Evolutionary conservation across 2,797 vertebrate species (phyloP).

Genomic region (Pampus argenteus): DNA sequence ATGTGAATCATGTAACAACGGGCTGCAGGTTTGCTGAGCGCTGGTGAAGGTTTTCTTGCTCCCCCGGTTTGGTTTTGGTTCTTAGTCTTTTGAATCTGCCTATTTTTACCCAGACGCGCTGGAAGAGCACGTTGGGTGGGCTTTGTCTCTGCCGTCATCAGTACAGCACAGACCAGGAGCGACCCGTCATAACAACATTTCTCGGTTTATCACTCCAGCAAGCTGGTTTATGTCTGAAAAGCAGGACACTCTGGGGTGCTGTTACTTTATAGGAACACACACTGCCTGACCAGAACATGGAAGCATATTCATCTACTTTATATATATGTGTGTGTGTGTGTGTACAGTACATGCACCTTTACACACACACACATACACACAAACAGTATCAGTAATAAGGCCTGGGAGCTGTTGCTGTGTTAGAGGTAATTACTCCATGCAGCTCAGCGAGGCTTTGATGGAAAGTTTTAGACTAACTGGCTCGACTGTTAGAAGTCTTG

Average conservation of each 20-base stretch:
- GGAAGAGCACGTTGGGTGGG: conserved; percentile 64
- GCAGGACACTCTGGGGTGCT: conserved; percentile 55
- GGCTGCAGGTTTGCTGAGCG: not conserved
- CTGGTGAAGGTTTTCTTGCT: conserved; percentile 13
- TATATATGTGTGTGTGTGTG: no score
- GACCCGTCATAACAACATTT: conserved; percentile 70
- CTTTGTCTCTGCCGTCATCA: conserved; percentile 58
- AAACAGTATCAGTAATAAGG: conserved; percentile 74
- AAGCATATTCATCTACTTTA: conserved; percentile 44
- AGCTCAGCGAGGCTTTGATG: conserved; percentile 75
- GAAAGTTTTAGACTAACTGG: conserved; percentile 80
- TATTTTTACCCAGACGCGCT: conserved; percentile 46
- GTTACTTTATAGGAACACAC: conserved; percentile 55
- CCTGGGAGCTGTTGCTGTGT: conserved; percentile 74
- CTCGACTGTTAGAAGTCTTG: conserved; percentile 65
- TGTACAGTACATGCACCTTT: conserved; percentile 28
- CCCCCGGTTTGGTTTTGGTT: conserved; percentile 16
- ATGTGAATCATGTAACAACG: not conserved
- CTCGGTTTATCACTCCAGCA: conserved; percentile 64
- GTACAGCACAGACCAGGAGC: conserved; percentile 56
- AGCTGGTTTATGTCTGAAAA: conserved; percentile 70
- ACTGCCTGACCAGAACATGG: conserved; percentile 34
- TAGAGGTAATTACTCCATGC: conserved; percentile 78
- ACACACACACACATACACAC: conserved; percentile 35
- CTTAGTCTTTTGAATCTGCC: conserved; percentile 15